Evolutionary conservation across 2,797 vertebrate genomes (phyloP).

Genomic region (Avahi laniger): DNA sequence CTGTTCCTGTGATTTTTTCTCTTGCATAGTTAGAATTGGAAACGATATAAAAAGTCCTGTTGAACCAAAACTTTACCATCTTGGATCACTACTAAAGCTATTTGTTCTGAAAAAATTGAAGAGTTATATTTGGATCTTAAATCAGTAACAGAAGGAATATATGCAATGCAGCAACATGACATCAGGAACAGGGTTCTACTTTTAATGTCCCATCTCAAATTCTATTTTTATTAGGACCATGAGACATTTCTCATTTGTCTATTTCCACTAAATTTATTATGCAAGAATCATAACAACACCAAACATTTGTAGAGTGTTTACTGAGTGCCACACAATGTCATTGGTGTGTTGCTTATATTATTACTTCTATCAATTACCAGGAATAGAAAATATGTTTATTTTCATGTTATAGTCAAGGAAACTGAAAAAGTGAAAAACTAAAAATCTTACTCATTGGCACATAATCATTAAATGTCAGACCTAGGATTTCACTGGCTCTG

Average conservation of each 20-base stretch:
- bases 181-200: not conserved
- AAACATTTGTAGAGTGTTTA: not conserved
- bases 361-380: not conserved
- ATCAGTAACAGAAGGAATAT: not conserved
- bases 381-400: not conserved
- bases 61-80: not conserved
- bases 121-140: not conserved
- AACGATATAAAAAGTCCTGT: not conserved
- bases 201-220: not conserved
- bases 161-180: not conserved
- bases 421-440: not conserved
- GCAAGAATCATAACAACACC: not conserved
- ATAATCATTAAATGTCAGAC: not conserved
- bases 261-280: not conserved
- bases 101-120: not conserved
- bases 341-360: not conserved
- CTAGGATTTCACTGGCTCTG: not conserved
- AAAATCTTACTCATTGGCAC: too few species aligned
- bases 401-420: not conserved
- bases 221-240: not conserved
- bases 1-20: not conserved
- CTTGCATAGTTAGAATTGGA: not conserved
- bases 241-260: not conserved
- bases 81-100: not conserved
- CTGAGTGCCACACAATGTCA: not conserved